phyloP scores from a whole-genome alignment of 1,140 invertebrate genomes.

The Aphelenchoides fujianensis region DNA sequence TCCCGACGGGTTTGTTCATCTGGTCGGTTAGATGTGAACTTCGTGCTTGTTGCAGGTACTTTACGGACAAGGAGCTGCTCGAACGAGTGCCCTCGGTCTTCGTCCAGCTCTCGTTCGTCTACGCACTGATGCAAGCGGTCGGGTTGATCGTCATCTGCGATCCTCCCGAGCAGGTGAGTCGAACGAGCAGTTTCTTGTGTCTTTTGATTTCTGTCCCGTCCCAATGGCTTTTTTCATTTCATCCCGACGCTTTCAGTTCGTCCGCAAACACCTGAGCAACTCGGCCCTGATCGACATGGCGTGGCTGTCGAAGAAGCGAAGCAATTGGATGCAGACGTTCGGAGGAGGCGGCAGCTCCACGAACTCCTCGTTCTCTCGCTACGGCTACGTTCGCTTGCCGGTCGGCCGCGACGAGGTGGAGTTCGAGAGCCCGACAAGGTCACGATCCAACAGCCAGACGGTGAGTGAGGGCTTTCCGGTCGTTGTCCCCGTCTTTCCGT shows the following conservation, averaged over 20 bases:
- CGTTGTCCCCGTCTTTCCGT: too few relatives aligned
- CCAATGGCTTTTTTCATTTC: slow-evolving; percentile 21
- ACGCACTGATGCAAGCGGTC: slow-evolving; percentile 55
- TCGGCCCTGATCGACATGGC: slow-evolving; percentile 52
- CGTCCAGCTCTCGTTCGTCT: slow-evolving; percentile 47
- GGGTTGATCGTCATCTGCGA: slow-evolving; percentile 59
- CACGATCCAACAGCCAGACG: background rate
- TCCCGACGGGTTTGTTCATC: slow-evolving; percentile 50
- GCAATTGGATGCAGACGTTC: slow-evolving; percentile 27
- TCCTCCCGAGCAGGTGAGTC: slow-evolving; percentile 46
- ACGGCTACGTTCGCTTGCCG: slow-evolving; percentile 36
- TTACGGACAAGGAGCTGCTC: slow-evolving; percentile 44
- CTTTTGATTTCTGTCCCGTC: background rate
- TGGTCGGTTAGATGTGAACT: slow-evolving; percentile 29
- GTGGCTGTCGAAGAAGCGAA: slow-evolving; percentile 49
- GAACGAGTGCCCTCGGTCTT: slow-evolving; percentile 53
- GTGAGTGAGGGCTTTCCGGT: too few relatives aligned
- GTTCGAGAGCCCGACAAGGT: slow-evolving; percentile 31
- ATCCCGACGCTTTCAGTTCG: slow-evolving; percentile 38
- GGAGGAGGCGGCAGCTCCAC: background rate
- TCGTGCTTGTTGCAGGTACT: slow-evolving; percentile 51
- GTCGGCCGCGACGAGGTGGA: slow-evolving; percentile 16
- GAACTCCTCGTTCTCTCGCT: slow-evolving; percentile 16
- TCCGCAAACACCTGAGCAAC: slow-evolving; percentile 34
- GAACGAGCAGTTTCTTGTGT: background rate